Evolutionary conservation across 2,888 invertebrate species (phyloP).

Genomic region (Plagodis dolabraria): DNA sequence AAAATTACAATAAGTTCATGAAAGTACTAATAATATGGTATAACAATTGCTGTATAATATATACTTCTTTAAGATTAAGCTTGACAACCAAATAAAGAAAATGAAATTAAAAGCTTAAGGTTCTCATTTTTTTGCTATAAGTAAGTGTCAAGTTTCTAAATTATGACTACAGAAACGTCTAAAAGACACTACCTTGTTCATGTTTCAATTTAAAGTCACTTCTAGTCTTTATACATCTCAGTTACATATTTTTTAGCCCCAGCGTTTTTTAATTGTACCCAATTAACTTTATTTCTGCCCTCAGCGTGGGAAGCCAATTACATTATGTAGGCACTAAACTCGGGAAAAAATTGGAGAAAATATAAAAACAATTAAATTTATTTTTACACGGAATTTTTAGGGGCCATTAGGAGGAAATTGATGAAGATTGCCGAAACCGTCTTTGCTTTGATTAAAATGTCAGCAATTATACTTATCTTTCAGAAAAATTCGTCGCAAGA

Average conservation of each 20-base stretch:
- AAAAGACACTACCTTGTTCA: too few relatives aligned
- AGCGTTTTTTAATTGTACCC: slow-evolving; percentile 71
- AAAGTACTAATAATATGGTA: too few relatives aligned
- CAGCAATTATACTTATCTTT: too few relatives aligned
- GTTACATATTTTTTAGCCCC: slow-evolving; percentile 58
- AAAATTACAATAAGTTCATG: too few relatives aligned
- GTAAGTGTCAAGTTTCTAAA: too few relatives aligned
- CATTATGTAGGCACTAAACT: slow-evolving; percentile 52
- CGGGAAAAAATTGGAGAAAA: slow-evolving; percentile 48
- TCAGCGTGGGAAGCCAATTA: slow-evolving; percentile 63
- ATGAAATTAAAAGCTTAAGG: too few relatives aligned
- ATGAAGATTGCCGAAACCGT: slow-evolving; percentile 30
- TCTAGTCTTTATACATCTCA: slow-evolving; percentile 48
- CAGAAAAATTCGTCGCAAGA: too few relatives aligned
- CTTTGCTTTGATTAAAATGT: slow-evolving; percentile 21
- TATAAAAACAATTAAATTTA: slow-evolving; percentile 53
- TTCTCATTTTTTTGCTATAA: too few relatives aligned
- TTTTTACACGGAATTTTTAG: slow-evolving; percentile 36
- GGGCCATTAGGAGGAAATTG: slow-evolving; percentile 33
- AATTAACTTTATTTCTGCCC: slow-evolving; percentile 69
- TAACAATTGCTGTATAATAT: too few relatives aligned
- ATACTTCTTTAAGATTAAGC: too few relatives aligned
- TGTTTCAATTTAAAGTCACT: slow-evolving; percentile 28
- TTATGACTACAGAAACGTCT: too few relatives aligned
- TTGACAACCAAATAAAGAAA: too few relatives aligned